Conservation (phyloP, 2,888 invertebrate genomes). For the Chrysodeixis includens region DNA sequence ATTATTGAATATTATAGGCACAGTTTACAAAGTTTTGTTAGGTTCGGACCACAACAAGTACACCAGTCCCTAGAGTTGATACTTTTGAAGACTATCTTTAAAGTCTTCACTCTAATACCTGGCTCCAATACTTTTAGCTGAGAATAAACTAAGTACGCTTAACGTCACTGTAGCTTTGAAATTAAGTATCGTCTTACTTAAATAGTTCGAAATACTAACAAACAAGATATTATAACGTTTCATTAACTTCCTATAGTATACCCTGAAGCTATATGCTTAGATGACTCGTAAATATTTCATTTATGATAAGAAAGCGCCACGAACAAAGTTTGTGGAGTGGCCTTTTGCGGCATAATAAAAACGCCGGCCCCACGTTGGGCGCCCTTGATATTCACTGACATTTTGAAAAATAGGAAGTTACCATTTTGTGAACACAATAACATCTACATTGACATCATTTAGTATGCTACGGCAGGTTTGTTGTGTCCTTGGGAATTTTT, state of each 20-base stretch:
- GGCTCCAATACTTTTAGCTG: background rate
- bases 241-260: no score
- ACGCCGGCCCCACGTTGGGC: conserved; percentile 61
- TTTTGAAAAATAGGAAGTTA: conserved; percentile 66
- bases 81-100: background rate
- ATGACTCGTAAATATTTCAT: background rate
- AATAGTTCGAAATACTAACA: no score
- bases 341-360: conserved; percentile 67
- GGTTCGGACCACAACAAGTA: background rate
- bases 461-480: conserved; percentile 22
- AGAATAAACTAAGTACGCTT: background rate
- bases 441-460: conserved; percentile 44
- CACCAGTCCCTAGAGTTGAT: background rate
- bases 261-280: no score
- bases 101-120: background rate
- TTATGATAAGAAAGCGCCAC: conserved; percentile 12
- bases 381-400: conserved; percentile 79
- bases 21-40: background rate
- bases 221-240: no score
- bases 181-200: no score
- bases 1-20: background rate
- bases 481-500: background rate
- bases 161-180: no score
- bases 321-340: conserved; percentile 43
- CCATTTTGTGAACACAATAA: conserved; percentile 48